Evolutionary conservation across 2,113 vertebrate species (phyloP), one percentile per base, ranked within the genome.

Genomic region (Scolopax mira): DNA sequence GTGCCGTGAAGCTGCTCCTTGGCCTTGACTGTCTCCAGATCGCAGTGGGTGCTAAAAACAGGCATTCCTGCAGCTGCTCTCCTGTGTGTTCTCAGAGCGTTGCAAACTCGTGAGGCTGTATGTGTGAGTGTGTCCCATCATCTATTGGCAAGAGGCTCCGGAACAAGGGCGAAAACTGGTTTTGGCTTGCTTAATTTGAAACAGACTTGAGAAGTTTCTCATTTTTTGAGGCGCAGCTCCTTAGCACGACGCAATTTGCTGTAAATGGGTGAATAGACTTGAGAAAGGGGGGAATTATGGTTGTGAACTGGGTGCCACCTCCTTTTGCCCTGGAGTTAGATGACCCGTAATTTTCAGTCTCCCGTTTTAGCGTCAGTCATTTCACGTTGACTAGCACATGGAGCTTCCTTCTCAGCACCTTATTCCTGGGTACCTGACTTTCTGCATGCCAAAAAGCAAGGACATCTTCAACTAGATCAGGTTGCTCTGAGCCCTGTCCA

Each of bases 381-480:
- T 89, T 89, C 0, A 0, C 54, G 9, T 7, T 16, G 35, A 15
- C 30, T 79, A 16, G 3, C 17, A 8, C 37, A 11, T 2, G 31
- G 42, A 41, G 3, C 19, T 67, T 79, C 33, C 21, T 85, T 72
- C 35, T 55, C 37, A 42, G 18, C 10, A 7, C 15, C 49, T 61
- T 77, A 3, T 88, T 90, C n/a, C 57, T 15, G 18, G 30, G 44
- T 30, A 33, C 30, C 51, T 61, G 15, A 24, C 46, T 94, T 71
- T 94, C 69, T 88, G 4, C 8, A 9, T 48, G 39, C 18, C 25
- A 41, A 41, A 30, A 3, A 30, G 61, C 12, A 19, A 27, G 37
- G 27, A 39, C 17, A 62, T 62, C 60, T 62, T 41, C 37, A 62
- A 19, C 35, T 62, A 39, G 35, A 62, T 62, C 25, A 39, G 17